A percentile compares a stretch with the other conserved stretches of the same genome.
Conservation (phyloP, 2,113 vertebrate species). For the Ranitomeya variabilis region DNA sequence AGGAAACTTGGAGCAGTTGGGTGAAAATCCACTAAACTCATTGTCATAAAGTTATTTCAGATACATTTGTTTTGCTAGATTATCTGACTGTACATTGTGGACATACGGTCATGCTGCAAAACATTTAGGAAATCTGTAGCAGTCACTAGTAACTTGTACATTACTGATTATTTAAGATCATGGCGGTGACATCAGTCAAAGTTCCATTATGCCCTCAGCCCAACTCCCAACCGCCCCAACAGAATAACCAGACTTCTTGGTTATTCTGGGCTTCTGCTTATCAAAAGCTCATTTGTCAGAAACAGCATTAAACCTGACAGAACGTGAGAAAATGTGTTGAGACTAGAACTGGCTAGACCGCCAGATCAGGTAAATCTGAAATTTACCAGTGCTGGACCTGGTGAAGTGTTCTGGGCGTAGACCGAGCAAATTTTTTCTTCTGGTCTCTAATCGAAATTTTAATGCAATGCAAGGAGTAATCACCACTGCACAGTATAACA, state of each 20-base stretch:
- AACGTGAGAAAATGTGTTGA: slow-evolving; percentile 52
- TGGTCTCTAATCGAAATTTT: neutral
- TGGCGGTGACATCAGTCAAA: slow-evolving; percentile 29
- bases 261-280: slow-evolving; percentile 49
- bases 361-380: slow-evolving; percentile 30
- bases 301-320: slow-evolving; percentile 42
- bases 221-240: neutral
- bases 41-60: neutral
- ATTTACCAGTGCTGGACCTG: neutral
- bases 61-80: slow-evolving; percentile 13
- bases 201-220: slow-evolving; percentile 28
- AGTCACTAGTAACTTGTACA: neutral
- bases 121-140: neutral
- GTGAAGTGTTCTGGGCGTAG: neutral
- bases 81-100: neutral
- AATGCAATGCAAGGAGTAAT: neutral
- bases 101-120: neutral
- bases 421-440: neutral
- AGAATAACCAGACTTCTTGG: slow-evolving; percentile 37
- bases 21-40: neutral
- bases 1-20: neutral
- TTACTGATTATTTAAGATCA: slow-evolving; percentile 48
- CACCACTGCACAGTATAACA: neutral
- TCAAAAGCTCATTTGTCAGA: slow-evolving; percentile 52
- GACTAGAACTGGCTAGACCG: slow-evolving; percentile 7